Evolutionary conservation across 1,140 invertebrate species (phyloP).

Genomic region (Cyclina sinensis): DNA sequence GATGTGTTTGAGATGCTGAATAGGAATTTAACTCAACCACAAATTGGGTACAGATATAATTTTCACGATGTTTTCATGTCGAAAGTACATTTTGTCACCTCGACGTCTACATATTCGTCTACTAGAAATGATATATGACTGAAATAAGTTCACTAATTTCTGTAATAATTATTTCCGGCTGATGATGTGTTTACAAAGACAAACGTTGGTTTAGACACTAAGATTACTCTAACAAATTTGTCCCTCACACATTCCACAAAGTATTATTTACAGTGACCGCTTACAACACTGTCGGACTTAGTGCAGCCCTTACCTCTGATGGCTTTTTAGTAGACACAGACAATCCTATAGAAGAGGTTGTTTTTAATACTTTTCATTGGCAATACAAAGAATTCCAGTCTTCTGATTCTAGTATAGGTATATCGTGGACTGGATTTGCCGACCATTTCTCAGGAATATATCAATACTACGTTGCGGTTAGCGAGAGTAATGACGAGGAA

Average conservation of each 20-base stretch:
- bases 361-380: neutral
- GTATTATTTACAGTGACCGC: constrained; percentile 25
- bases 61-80: too few species aligned
- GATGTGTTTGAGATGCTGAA: too few species aligned
- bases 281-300: constrained; percentile 3
- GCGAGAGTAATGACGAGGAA: neutral
- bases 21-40: too few species aligned
- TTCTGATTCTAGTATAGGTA: neutral
- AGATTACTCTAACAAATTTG: neutral
- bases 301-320: neutral
- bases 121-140: too few species aligned
- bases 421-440: neutral
- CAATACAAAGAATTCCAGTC: constrained; percentile 18
- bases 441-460: constrained; percentile 23
- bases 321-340: constrained; percentile 7
- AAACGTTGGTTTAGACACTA: neutral
- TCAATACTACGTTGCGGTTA: neutral
- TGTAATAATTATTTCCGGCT: too few species aligned
- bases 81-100: too few species aligned
- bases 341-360: neutral
- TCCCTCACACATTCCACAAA: neutral
- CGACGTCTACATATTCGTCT: too few species aligned
- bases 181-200: constrained; percentile 3
- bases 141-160: too few species aligned
- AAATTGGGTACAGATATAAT: too few species aligned